phyloP scores from a whole-genome alignment of 2,888 invertebrate species.

The Acronicta aceris region DNA sequence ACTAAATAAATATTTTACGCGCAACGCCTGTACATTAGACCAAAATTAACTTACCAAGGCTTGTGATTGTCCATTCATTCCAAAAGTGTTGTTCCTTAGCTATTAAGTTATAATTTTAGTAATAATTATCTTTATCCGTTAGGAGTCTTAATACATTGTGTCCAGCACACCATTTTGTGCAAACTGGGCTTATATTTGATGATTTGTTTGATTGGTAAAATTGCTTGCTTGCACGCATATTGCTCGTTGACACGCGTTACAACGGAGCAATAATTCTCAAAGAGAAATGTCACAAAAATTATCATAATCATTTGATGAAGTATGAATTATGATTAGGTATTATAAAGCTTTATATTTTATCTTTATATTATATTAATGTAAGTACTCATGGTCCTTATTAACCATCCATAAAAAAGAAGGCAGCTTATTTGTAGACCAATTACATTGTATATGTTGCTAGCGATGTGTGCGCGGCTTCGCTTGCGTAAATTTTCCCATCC shows the following conservation, averaged over 20 bases:
- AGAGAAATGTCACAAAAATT: neutral
- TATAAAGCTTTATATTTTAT: too few species aligned
- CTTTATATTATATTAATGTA: too few species aligned
- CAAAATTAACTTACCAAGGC: conserved; percentile 69
- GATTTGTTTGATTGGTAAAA: neutral
- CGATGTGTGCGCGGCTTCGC: too few species aligned
- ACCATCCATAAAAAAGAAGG: too few species aligned
- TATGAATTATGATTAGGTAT: too few species aligned
- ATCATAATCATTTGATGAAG: neutral
- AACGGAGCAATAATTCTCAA: neutral
- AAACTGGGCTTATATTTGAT: conserved; percentile 38
- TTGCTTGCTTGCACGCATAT: neutral
- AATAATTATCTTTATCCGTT: conserved; percentile 43
- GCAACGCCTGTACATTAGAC: conserved; percentile 44
- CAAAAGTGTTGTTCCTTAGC: conserved; percentile 73
- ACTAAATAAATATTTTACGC: neutral
- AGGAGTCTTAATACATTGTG: conserved; percentile 41
- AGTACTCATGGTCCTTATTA: too few species aligned
- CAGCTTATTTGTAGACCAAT: too few species aligned
- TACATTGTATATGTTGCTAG: too few species aligned
- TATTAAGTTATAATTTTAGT: conserved; percentile 58
- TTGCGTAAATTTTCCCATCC: too few species aligned
- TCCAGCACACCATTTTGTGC: conserved; percentile 25
- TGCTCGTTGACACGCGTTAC: neutral
- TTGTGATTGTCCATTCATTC: conserved; percentile 84